Base-by-base conservation (phyloP, 2,888 invertebrate species). In the Meta bourneti region DNA sequence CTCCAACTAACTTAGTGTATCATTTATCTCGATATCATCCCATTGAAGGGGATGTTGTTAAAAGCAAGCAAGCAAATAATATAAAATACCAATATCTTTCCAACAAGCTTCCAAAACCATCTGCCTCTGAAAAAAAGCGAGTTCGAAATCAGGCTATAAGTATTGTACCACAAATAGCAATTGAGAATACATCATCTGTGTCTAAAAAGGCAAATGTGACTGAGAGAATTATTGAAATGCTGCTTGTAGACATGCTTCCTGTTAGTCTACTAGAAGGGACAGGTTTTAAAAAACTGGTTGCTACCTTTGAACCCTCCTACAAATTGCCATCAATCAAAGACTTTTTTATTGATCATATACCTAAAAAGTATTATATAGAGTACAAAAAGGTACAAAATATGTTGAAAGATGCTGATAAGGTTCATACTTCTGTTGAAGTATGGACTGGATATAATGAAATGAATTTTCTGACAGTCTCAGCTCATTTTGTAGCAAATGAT, bases 81-180 rank as follows among this genome's bases (percentile, higher is more conserved):
- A 86, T 89, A 9, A 92, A 92, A n/a, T 92, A 92, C 51, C 92
- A 92, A 34, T 92, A 92, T 72, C 80, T 92, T 19, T 82, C 87
- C 49, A 85, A 86, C 51, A 92, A 92, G 20, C 88, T 92, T 8
- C 91, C 91, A 11, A 92, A 92, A 71, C 89, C 91, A 61, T 82
- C 80, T 52, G 70, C 81, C 11, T 52, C 80, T 5, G 87, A 87
- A 20, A 87, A 91, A n/a, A 87, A 79, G 19, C 77, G 78, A 61
- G 16, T 13, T 16, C 77, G 83, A 49, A 82, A 19, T 54, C 79
- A 52, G 16, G 51, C 75, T 70, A 75, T 91, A 16, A 91, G 54
- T 77, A 74, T 88, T 11, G 54, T 86, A 70, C 89, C 92, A 13
- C 77, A 75, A 61, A 34, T 85, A 48, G 9, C 81, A n/a, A 70